Conservation (phyloP, 2,113 vertebrate species). For the Reinhardtius hippoglossoides region DNA sequence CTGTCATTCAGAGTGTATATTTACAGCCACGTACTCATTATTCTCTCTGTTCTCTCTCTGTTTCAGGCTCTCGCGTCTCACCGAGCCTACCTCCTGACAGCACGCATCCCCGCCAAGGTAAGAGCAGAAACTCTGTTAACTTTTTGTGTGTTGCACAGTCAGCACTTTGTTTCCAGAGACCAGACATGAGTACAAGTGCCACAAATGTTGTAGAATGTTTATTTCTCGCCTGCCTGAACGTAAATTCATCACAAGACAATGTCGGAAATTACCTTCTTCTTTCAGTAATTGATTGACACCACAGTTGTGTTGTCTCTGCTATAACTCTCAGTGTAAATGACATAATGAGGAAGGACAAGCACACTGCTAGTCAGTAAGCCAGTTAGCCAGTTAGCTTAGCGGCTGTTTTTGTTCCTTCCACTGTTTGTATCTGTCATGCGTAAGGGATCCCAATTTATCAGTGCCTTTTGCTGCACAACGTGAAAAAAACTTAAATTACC, state of each 20-base stretch:
- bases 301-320: neutral
- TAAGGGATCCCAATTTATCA: too few relatives aligned
- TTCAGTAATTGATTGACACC: neutral
- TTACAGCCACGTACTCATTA: conserved; percentile 61
- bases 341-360: too few relatives aligned
- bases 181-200: too few relatives aligned
- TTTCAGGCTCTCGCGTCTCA: conserved; percentile 92
- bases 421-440: too few relatives aligned
- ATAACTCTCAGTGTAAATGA: too few relatives aligned
- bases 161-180: neutral
- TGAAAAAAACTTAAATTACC: too few relatives aligned
- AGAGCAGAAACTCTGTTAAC: conserved; percentile 35
- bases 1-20: conserved; percentile 38
- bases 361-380: too few relatives aligned
- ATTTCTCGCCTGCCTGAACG: neutral
- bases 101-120: conserved; percentile 96
- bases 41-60: conserved; percentile 47
- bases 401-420: too few relatives aligned
- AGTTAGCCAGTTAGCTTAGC: too few relatives aligned
- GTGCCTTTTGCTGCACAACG: too few relatives aligned
- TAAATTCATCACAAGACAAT: neutral
- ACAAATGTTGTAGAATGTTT: neutral
- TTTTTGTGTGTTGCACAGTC: neutral
- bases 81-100: conserved; percentile 91
- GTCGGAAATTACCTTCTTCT: neutral